Evolutionary conservation across 2,113 vertebrate genomes (phyloP).

Genomic region (Malurus cyaneus): DNA sequence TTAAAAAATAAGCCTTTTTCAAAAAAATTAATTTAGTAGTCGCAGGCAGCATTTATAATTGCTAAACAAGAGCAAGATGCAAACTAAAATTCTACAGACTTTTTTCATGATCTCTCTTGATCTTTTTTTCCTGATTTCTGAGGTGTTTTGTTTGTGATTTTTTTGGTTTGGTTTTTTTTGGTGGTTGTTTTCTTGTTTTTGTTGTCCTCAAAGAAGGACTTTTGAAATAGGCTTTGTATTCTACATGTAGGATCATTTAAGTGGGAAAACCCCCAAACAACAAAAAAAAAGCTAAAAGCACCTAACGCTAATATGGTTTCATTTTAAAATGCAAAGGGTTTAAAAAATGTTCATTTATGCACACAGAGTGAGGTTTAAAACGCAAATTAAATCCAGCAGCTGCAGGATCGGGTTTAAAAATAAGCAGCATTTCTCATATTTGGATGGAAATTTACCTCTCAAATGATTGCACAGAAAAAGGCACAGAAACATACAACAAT

Average conservation of each 20-base stretch:
- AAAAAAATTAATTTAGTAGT: not conserved
- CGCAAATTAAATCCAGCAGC: not conserved
- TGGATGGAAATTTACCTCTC: not conserved
- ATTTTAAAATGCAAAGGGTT: not conserved
- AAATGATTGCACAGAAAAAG: not conserved
- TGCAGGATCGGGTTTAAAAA: not conserved
- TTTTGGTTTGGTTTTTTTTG: not conserved
- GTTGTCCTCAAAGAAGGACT: not conserved
- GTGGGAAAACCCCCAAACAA: fast-evolving
- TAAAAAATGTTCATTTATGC: not conserved
- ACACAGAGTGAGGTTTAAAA: not conserved
- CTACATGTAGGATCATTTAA: not conserved
- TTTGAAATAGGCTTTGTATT: not conserved
- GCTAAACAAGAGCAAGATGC: not conserved
- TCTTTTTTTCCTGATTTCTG: not conserved
- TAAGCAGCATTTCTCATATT: not conserved
- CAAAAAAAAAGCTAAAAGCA: not conserved
- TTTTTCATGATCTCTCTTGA: not conserved
- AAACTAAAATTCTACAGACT: not conserved
- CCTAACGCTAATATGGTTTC: not conserved
- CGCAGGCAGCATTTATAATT: not conserved
- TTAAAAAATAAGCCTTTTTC: not conserved
- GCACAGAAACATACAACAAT: not conserved
- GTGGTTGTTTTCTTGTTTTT: not conserved
- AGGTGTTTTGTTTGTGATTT: fast-evolving